These are phyloP conservation scores for Mastomys coucha DNA, from an alignment of 2,113 vertebrate genomes.

Conservation along the genomic window DNA sequence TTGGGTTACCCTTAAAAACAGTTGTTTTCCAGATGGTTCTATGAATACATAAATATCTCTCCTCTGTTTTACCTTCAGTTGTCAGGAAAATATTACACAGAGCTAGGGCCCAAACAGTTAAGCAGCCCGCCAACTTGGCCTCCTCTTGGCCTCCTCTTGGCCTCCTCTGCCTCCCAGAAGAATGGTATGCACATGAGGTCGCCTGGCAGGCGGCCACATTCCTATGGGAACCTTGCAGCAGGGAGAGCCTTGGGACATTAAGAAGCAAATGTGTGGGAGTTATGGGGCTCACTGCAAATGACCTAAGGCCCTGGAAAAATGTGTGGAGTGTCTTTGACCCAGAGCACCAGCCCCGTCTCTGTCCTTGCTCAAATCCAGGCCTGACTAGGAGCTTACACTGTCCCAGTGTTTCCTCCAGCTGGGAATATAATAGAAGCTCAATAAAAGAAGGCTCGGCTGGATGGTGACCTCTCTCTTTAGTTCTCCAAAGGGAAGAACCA, in stretches of 20 bases:
- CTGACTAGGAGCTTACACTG: slow-evolving; percentile 41
- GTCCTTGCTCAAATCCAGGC: slow-evolving; percentile 55
- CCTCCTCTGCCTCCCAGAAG: slow-evolving; percentile 84
- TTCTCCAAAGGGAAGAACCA: not conserved
- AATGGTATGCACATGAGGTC: slow-evolving; percentile 91
- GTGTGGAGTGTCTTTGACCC: slow-evolving; percentile 66
- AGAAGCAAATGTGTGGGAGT: slow-evolving; percentile 87
- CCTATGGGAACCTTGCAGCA: slow-evolving; percentile 90
- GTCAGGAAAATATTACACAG: slow-evolving; percentile 26
- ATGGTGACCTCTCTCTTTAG: not conserved
- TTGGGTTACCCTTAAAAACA: slow-evolving; percentile 66
- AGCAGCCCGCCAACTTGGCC: slow-evolving; percentile 86
- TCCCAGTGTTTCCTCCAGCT: slow-evolving; percentile 62
- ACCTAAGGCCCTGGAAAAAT: slow-evolving; percentile 85
- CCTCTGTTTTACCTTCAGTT: slow-evolving; percentile 79
- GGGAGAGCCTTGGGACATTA: slow-evolving; percentile 85
- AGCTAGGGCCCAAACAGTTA: slow-evolving; percentile 87
- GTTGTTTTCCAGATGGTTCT: slow-evolving; percentile 58
- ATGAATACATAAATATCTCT: slow-evolving; percentile 56
- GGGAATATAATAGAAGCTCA: not conserved
- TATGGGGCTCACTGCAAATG: slow-evolving; percentile 84
- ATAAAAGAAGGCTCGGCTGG: too few relatives aligned
- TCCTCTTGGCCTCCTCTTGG: slow-evolving; percentile 85
- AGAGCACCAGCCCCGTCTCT: slow-evolving; percentile 63
- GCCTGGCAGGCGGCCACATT: slow-evolving; percentile 89